Conservation (phyloP, 1,140 invertebrate genomes). For the Cyclina sinensis region DNA sequence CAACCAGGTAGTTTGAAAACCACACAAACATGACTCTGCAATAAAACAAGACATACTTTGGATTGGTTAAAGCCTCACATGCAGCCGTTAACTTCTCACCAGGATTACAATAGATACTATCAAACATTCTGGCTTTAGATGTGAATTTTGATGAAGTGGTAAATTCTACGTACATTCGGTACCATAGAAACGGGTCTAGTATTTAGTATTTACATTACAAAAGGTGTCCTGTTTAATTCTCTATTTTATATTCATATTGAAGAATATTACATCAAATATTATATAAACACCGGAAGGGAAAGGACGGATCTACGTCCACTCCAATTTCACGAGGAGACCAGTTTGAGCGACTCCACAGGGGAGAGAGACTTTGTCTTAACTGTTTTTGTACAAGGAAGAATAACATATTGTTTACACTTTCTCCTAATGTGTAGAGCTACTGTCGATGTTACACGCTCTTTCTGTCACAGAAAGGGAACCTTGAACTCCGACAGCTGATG, state of each 20-base stretch:
- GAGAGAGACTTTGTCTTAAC: not conserved
- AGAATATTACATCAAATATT: not conserved
- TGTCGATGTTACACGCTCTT: not conserved
- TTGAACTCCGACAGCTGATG: not conserved
- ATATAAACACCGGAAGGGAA: not conserved
- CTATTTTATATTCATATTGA: not conserved
- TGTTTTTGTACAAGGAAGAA: not conserved
- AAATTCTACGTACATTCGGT: not conserved
- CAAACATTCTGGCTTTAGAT: conserved; percentile 36
- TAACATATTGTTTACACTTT: not conserved
- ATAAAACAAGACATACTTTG: conserved; percentile 61
- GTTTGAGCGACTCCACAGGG: not conserved
- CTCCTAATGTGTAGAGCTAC: not conserved
- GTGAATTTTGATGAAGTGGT: not conserved
- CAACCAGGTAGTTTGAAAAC: conserved; percentile 40
- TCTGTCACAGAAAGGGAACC: not conserved
- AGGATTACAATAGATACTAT: conserved; percentile 64
- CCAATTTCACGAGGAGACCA: not conserved
- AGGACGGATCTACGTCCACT: not conserved
- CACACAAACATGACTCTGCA: conserved; percentile 4
- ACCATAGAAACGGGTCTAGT: not conserved
- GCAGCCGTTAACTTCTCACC: conserved; percentile 57
- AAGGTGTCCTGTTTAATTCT: not conserved
- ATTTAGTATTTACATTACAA: not conserved
- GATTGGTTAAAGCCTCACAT: conserved; percentile 64